Conservation (phyloP, 2,888 invertebrate species). For the Andricus quercusramuli region DNA sequence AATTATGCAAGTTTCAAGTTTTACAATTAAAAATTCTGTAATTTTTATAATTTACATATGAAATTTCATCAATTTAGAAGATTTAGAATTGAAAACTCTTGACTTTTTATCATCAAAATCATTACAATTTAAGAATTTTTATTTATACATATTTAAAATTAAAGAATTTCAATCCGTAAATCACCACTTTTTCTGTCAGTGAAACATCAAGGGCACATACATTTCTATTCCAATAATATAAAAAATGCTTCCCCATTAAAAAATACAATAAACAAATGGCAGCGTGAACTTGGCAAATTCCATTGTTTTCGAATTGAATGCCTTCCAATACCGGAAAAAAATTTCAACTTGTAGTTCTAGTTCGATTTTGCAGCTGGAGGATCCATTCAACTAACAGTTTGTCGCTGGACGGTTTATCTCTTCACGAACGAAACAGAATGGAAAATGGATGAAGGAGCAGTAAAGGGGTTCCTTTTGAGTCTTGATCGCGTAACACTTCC, state of each 20-base stretch:
- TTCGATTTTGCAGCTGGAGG: slow-evolving; percentile 12
- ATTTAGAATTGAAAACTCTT: too few species aligned
- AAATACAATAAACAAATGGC: background rate
- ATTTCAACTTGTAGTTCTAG: background rate
- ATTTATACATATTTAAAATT: too few species aligned
- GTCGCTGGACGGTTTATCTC: slow-evolving; percentile 19
- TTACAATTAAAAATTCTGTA: too few species aligned
- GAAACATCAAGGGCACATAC: too few species aligned
- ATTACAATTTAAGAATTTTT: too few species aligned
- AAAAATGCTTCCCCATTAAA: background rate
- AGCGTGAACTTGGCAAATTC: background rate
- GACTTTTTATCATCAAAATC: too few species aligned
- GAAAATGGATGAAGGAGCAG: slow-evolving; percentile 21
- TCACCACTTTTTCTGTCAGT: too few species aligned
- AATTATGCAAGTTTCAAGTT: too few species aligned
- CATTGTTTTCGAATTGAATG: background rate
- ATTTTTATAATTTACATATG: too few species aligned
- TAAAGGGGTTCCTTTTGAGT: slow-evolving; percentile 23
- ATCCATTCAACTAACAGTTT: background rate
- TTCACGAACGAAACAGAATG: slow-evolving; percentile 12
- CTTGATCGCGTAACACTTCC: slow-evolving; percentile 30
- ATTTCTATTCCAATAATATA: background rate
- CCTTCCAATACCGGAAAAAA: background rate
- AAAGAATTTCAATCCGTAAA: too few species aligned
- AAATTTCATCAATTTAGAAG: too few species aligned